A percentile compares a stretch with the other conserved stretches of the same genome.
Conservation (phyloP, 2,888 invertebrate genomes). For the Leptinotarsa tumamoca region DNA sequence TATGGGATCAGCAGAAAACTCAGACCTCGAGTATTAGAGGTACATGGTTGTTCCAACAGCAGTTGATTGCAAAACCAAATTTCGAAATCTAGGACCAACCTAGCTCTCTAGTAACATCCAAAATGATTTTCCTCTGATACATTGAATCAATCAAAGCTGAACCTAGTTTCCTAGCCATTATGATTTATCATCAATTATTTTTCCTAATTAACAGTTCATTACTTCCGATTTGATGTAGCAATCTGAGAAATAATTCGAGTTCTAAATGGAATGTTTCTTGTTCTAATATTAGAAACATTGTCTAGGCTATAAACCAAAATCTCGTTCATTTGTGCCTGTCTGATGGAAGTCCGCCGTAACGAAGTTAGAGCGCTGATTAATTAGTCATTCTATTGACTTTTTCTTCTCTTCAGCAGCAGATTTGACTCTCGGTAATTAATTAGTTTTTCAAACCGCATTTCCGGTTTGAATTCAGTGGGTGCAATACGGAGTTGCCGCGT, state of each 20-base stretch:
- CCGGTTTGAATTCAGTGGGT: slow-evolving; percentile 12
- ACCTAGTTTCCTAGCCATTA: too few relatives aligned
- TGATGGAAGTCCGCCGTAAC: slow-evolving; percentile 35
- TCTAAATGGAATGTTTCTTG: neutral
- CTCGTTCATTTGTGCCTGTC: slow-evolving; percentile 2
- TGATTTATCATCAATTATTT: too few relatives aligned
- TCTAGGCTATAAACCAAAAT: slow-evolving; percentile 2
- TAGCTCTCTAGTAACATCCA: too few relatives aligned
- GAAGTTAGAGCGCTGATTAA: slow-evolving; percentile 38
- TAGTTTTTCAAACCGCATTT: slow-evolving; percentile 35
- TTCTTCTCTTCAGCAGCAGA: slow-evolving; percentile 31
- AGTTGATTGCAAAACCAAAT: too few relatives aligned
- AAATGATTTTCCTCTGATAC: too few relatives aligned
- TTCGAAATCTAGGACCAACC: too few relatives aligned
- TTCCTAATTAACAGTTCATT: too few relatives aligned
- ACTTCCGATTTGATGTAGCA: too few relatives aligned
- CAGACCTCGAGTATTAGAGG: too few relatives aligned
- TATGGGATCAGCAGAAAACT: too few relatives aligned
- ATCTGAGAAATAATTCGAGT: neutral
- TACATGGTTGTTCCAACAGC: too few relatives aligned
- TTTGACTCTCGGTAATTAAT: slow-evolving; percentile 38
- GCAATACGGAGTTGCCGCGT: neutral
- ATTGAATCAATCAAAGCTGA: too few relatives aligned
- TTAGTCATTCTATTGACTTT: slow-evolving; percentile 44
- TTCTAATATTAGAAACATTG: neutral